phyloP scores from a whole-genome alignment of 35 echinoderm and acorn worm species.

The Apostichopus japonicus region DNA sequence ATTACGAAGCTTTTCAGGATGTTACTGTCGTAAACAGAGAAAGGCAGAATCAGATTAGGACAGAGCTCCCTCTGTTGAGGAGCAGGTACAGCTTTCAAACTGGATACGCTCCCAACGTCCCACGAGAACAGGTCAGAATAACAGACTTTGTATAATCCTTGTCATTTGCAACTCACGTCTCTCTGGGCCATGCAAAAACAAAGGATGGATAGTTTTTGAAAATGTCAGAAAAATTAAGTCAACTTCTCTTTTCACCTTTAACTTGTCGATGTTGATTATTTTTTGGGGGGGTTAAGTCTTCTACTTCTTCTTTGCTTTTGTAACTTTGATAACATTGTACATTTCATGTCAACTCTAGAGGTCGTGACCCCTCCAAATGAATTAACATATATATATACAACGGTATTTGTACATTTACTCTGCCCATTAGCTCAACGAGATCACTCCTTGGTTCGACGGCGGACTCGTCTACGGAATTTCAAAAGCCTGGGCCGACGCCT shows the following conservation, averaged over 20 bases:
- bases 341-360: no score
- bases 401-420: not conserved
- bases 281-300: not conserved
- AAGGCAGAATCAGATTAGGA: not conserved
- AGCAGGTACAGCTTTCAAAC: slow-evolving; percentile 88
- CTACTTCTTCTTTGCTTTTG: not conserved
- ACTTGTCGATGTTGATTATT: not conserved
- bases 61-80: slow-evolving; percentile 81
- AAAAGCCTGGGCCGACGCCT: slow-evolving; percentile 93
- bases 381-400: no score
- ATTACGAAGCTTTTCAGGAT: slow-evolving; percentile 52
- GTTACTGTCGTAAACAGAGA: slow-evolving; percentile 36
- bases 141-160: no score
- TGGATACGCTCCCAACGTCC: slow-evolving; percentile 90
- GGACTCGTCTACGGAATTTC: slow-evolving; percentile 88
- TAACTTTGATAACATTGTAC: not conserved
- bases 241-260: no score
- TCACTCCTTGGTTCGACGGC: slow-evolving; percentile 98
- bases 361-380: no score
- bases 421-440: slow-evolving; percentile 84
- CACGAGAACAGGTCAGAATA: slow-evolving; percentile 86
- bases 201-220: no score
- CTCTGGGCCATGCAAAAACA: no score
- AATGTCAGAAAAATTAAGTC: no score
- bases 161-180: no score